A percentile compares a stretch with the other conserved stretches of the same genome.
Conservation (phyloP, 1,140 invertebrate genomes). For the Drosophila serrata region DNA sequence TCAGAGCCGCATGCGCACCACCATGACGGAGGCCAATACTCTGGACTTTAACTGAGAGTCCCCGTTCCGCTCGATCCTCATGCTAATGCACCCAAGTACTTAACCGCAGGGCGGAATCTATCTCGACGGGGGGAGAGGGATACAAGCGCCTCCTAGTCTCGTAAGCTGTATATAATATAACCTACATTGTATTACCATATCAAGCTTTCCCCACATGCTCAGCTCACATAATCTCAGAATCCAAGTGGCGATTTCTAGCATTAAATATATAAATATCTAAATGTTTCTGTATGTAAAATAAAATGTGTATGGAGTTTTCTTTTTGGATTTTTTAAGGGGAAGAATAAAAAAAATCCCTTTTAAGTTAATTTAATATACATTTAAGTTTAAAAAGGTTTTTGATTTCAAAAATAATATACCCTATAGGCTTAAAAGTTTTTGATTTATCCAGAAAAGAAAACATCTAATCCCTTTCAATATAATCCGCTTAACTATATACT, state of each 20-base stretch:
- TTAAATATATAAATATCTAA: conserved; percentile 16
- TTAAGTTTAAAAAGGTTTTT: too few species aligned
- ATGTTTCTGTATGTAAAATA: conserved; percentile 16
- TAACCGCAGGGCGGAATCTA: conserved; percentile 16
- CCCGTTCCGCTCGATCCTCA: conserved; percentile 20
- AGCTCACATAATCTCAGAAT: conserved; percentile 50
- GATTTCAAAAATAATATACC: too few species aligned
- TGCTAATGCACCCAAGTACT: conserved; percentile 41
- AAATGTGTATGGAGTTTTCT: not conserved
- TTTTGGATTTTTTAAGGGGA: not conserved
- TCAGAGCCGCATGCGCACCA: conserved; percentile 80
- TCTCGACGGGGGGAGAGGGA: not conserved
- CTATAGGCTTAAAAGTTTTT: too few species aligned
- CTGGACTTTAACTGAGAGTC: conserved; percentile 63
- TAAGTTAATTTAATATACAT: too few species aligned
- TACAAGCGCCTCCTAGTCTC: conserved; percentile 13
- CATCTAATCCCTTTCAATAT: too few species aligned
- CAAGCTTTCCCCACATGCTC: conserved; percentile 36
- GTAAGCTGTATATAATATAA: conserved; percentile 54
- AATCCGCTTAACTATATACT: too few species aligned
- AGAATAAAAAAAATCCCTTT: too few species aligned
- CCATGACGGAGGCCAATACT: conserved; percentile 77
- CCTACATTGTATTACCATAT: conserved; percentile 53
- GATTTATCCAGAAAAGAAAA: too few species aligned
- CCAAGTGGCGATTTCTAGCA: conserved; percentile 23